Percentiles rank a stretch among this genome's conserved stretches.
These are phyloP conservation scores for Bilobella aurantiaca DNA, from an alignment of 1,140 invertebrate species.

Conservation along the genomic window DNA sequence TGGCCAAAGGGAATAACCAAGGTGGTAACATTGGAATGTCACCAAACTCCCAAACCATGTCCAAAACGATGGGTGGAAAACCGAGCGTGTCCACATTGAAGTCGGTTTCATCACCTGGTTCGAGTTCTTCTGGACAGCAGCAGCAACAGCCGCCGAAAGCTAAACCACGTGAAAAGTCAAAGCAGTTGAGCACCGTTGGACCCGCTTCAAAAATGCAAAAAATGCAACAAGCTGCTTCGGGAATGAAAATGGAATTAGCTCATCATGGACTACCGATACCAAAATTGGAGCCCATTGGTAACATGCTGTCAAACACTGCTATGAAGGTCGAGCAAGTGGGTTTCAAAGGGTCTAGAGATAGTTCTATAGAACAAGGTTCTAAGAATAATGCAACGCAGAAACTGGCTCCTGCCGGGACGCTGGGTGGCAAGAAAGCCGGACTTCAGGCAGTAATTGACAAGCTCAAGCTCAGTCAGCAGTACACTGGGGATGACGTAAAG, in stretches of 20 bases:
- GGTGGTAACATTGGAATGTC: neutral
- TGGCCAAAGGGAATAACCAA: neutral
- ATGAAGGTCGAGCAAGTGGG: neutral
- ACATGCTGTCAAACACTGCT: too few relatives aligned
- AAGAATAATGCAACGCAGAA: neutral
- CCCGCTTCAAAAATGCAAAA: slow-evolving; percentile 20
- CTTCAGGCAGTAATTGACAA: slow-evolving; percentile 77
- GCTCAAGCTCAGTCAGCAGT: slow-evolving; percentile 48
- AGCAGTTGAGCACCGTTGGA: neutral
- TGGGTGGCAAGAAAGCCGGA: slow-evolving; percentile 57
- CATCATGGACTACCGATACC: neutral
- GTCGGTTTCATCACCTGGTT: slow-evolving; percentile 46
- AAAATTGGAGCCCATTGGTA: neutral
- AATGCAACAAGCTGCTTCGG: neutral
- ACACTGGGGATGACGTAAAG: neutral
- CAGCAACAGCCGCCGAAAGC: slow-evolving; percentile 7
- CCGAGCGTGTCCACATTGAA: slow-evolving; percentile 57
- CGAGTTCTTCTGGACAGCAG: slow-evolving; percentile 46
- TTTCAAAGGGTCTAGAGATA: too few relatives aligned
- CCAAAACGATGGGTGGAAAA: slow-evolving; percentile 49
- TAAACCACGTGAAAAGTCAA: slow-evolving; percentile 11
- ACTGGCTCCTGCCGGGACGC: neutral
- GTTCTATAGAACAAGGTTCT: neutral
- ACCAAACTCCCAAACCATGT: neutral
- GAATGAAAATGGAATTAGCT: neutral